Base-by-base conservation (phyloP, 1,140 invertebrate genomes). In the Bombus impatiens region DNA sequence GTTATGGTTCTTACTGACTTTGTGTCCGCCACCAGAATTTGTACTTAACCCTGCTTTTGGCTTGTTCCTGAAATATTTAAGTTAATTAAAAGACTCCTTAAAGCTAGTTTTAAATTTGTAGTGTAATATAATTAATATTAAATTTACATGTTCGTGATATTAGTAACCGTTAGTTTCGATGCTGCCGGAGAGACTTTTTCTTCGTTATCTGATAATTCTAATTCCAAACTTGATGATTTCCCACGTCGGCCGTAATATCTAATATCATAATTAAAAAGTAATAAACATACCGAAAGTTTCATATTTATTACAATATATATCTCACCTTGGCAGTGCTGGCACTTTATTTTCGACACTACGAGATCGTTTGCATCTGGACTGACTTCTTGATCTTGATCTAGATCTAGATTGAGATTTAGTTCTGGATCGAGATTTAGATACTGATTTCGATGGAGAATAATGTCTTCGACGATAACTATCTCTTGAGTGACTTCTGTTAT, bases 1-100 rank as follows among this genome's bases (percentile, higher is more conserved):
- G 96, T 97, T 96, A 96, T 96, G 96, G 97, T 98, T 98, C 98
- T 98, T 98, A 98, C 98, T 98, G 98, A 98, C 98, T 98, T 98
- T 98, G 97, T 97, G 97, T 96, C 97, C 96, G 96, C 96, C 96
- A 96, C 97, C 97, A 96, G 97, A 96, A 96, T 97, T 97, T 94
- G 95, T 95, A 96, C 96, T 96, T 95, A 96, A 95, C 94, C 95
- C 95, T 95, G 95, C 94, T 93, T 95, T 95, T 95, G 94, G 93
- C 92, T 95, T 95, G 94, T 94, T 95, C 92, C 95, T 95, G 35
- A 35, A 92, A 93, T 83, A 81, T 82, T 62, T 28, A 8, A 77
- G 65, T 37, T 70, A 15, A 76, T 77, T 74, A 12, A 37, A 28
- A 40, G 44, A 25, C 28, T 92, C 1, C 32, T 37, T 28, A 71